These are phyloP conservation scores for Ibidorhyncha struthersii DNA, from an alignment of 2,113 vertebrate genomes.

Conservation along the genomic window DNA sequence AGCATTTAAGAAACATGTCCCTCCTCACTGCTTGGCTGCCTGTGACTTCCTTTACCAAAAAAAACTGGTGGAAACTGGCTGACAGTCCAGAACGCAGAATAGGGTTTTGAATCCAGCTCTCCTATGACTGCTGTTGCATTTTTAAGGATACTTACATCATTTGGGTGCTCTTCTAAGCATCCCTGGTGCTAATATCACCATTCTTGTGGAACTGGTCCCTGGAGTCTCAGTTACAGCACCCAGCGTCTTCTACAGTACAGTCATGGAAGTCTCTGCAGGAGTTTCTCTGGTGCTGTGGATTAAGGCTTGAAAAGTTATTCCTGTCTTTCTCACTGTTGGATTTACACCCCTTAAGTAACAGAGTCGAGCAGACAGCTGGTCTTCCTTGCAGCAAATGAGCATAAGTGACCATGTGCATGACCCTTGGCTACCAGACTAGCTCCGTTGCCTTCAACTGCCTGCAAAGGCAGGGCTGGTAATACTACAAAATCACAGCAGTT, in stretches of 20 bases:
- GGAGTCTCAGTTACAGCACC: not conserved
- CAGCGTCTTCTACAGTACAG: not conserved
- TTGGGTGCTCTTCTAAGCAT: not conserved
- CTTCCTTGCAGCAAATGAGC: not conserved
- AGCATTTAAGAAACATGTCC: not conserved
- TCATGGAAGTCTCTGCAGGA: not conserved
- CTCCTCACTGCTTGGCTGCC: not conserved
- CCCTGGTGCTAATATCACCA: not conserved
- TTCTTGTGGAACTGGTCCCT: not conserved
- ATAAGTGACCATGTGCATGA: not conserved
- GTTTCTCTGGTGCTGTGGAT: not conserved
- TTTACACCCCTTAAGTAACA: not conserved
- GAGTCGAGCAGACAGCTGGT: not conserved
- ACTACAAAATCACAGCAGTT: not conserved
- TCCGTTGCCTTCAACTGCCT: not conserved
- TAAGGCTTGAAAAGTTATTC: not conserved
- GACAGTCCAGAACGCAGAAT: not conserved
- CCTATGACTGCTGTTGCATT: not conserved
- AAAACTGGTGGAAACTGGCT: not conserved
- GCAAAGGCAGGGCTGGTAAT: not conserved
- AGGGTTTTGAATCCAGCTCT: not conserved
- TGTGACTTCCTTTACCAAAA: not conserved
- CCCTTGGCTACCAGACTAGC: not conserved
- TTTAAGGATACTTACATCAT: not conserved
- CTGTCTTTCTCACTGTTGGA: not conserved